These are phyloP conservation scores for Conus ventricosus DNA, from an alignment of 1,140 invertebrate species.

Conservation along the genomic window DNA sequence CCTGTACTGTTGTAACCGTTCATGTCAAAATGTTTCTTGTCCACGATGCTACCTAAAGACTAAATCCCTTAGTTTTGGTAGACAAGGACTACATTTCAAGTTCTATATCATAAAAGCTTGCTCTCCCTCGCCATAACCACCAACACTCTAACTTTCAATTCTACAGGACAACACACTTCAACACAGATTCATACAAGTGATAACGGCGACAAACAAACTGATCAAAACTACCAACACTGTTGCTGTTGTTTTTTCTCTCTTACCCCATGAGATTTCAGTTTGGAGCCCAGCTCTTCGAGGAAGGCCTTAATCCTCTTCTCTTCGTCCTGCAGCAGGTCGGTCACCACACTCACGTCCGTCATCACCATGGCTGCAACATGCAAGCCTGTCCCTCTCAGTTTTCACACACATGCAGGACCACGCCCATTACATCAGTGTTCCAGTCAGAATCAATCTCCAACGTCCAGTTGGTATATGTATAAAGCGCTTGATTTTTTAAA, in stretches of 20 bases:
- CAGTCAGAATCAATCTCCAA: neutral
- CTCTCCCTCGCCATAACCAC: no score
- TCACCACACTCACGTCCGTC: conserved; percentile 66
- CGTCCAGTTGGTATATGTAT: neutral
- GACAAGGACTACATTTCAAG: no score
- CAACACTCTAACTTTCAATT: no score
- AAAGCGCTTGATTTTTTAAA: no score
- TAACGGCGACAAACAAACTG: no score
- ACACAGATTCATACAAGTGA: no score
- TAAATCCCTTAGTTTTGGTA: no score
- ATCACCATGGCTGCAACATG: conserved; percentile 66
- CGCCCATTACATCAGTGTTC: neutral
- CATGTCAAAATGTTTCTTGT: no score
- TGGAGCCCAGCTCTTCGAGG: conserved; percentile 62
- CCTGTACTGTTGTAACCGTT: no score
- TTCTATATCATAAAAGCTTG: no score
- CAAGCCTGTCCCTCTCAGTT: neutral
- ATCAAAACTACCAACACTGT: neutral
- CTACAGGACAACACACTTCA: no score
- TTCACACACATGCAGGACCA: neutral
- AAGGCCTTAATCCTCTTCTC: conserved; percentile 64
- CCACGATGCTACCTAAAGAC: no score
- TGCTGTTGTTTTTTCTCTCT: neutral
- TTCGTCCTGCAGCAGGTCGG: conserved; percentile 66
- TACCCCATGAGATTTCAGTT: conserved; percentile 65